A percentile compares a stretch with the other conserved stretches of the same genome.
Conservation (phyloP, 2,888 invertebrate species). For the Gasteruption jaculator region DNA sequence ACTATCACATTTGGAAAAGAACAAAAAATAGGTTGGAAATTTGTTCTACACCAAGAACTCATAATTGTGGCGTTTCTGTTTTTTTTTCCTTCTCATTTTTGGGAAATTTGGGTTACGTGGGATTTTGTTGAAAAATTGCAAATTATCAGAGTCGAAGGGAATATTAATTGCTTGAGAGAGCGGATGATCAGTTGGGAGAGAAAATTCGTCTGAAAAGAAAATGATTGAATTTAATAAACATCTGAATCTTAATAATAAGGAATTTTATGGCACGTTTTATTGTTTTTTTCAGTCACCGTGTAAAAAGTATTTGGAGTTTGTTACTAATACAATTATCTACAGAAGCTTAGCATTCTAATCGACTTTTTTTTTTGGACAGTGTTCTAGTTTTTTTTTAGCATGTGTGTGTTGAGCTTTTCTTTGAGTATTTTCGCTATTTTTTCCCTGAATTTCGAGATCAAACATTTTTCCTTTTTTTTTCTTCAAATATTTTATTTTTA, state of each 20-base stretch:
- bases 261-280: background rate
- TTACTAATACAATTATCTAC: slow-evolving; percentile 30
- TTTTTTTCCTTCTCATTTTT: slow-evolving; percentile 4
- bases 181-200: background rate
- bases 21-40: too few relatives aligned
- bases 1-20: too few relatives aligned
- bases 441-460: slow-evolving; percentile 22
- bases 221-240: background rate
- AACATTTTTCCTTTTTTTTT: slow-evolving; percentile 2
- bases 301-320: slow-evolving; percentile 35
- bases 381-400: slow-evolving; percentile 26
- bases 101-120: background rate
- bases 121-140: background rate
- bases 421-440: too few relatives aligned
- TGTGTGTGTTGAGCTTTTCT: slow-evolving; percentile 8
- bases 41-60: too few relatives aligned
- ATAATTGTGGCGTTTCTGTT: slow-evolving; percentile 6
- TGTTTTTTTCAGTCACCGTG: slow-evolving; percentile 29
- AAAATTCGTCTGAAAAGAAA: background rate
- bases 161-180: background rate
- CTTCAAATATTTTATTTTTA: too few relatives aligned
- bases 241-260: too few relatives aligned
- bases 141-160: background rate
- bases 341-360: slow-evolving; percentile 36
- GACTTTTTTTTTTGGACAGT: slow-evolving; percentile 32